These are phyloP conservation scores for Drosophila colorata DNA, from an alignment of 2,888 invertebrate genomes.

Conservation along the genomic window DNA sequence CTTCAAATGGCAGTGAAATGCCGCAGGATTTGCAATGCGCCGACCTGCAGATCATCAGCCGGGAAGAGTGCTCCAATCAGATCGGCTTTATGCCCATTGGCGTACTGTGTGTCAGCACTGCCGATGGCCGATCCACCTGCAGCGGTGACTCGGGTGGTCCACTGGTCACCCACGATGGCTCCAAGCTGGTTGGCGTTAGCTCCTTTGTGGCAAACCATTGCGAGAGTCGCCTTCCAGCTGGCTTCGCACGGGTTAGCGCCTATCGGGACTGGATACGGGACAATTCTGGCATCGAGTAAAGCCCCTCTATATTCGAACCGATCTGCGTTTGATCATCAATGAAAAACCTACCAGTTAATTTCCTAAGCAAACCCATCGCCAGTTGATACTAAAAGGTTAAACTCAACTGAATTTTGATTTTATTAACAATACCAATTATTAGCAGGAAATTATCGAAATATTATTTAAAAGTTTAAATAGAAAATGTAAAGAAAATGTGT, in stretches of 20 bases:
- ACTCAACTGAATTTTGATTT: too few species aligned
- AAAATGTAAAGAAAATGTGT: too few species aligned
- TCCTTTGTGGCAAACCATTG: constrained; percentile 43
- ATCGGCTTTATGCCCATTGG: constrained; percentile 6
- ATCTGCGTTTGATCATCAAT: background rate
- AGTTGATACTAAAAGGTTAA: too few species aligned
- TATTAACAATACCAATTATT: too few species aligned
- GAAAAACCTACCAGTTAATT: background rate
- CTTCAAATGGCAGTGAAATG: constrained; percentile 54
- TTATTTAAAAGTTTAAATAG: too few species aligned
- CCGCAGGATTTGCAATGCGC: constrained; percentile 65
- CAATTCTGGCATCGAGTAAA: constrained; percentile 33
- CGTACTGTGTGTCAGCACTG: constrained; percentile 49
- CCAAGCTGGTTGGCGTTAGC: constrained; percentile 42
- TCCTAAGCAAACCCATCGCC: too few species aligned
- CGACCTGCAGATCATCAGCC: constrained; percentile 51
- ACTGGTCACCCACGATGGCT: constrained; percentile 53
- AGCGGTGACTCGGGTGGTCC: constrained; percentile 71
- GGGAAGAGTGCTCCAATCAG: constrained; percentile 68
- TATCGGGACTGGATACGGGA: constrained; percentile 55
- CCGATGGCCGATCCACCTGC: constrained; percentile 56
- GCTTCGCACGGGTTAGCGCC: constrained; percentile 49
- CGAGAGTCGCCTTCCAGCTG: constrained; percentile 33
- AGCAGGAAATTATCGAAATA: too few species aligned
- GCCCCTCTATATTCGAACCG: background rate